phyloP scores from a whole-genome alignment of 2,113 vertebrate species.

The Upupa epops region DNA sequence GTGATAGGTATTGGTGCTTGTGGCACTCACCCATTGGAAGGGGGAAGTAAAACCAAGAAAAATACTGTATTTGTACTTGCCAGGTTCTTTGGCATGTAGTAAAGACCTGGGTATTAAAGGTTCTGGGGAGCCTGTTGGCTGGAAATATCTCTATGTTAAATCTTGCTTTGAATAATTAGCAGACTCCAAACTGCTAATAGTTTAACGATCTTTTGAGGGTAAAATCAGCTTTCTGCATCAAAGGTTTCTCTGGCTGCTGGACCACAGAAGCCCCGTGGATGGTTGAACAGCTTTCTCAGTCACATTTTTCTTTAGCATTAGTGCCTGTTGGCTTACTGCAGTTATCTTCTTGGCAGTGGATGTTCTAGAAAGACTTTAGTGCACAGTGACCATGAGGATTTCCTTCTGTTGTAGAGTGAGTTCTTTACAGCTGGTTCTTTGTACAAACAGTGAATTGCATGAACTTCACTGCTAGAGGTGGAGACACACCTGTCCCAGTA shows the following conservation, averaged over 20 bases:
- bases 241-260: background rate
- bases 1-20: background rate
- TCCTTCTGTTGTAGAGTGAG: background rate
- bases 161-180: background rate
- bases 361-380: background rate
- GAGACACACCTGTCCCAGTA: background rate
- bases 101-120: background rate
- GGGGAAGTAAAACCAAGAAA: background rate
- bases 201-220: background rate
- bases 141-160: background rate
- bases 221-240: background rate
- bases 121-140: background rate
- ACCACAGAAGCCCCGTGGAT: background rate
- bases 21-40: background rate
- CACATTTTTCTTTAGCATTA: background rate
- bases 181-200: background rate
- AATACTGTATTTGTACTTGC: background rate
- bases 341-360: background rate
- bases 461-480: background rate
- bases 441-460: background rate
- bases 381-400: background rate
- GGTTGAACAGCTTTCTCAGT: background rate
- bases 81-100: background rate
- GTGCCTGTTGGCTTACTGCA: background rate
- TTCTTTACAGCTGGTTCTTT: background rate